Evolutionary conservation across 2,888 invertebrate genomes (phyloP).

Genomic region (Ormyrus labotus): DNA sequence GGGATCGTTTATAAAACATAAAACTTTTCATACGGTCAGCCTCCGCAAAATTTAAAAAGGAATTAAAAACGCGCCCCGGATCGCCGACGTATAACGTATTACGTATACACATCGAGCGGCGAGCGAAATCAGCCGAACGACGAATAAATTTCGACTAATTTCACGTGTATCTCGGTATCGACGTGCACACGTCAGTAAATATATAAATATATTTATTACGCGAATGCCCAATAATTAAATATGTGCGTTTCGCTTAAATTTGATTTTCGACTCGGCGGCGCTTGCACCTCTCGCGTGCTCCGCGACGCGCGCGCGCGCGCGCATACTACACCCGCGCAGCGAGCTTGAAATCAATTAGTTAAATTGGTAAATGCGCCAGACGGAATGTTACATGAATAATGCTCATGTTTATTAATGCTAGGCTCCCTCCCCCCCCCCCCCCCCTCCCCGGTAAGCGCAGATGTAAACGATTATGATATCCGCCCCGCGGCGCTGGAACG

Average conservation of each 20-base stretch:
- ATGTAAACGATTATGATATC: constrained; percentile 49
- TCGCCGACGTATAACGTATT: too few relatives aligned
- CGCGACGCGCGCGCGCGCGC: background rate
- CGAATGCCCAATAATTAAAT: constrained; percentile 31
- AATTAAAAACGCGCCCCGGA: too few relatives aligned
- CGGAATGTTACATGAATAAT: constrained; percentile 49
- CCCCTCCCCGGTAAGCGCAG: constrained; percentile 5
- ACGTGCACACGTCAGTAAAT: too few relatives aligned
- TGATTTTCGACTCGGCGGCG: constrained; percentile 30
- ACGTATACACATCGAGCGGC: too few relatives aligned
- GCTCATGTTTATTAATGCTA: constrained; percentile 51
- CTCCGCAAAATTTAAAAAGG: too few relatives aligned
- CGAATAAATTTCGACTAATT: too few relatives aligned
- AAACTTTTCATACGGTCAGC: too few relatives aligned
- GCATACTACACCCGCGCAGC: background rate
- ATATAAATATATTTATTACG: too few relatives aligned
- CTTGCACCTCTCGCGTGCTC: too few relatives aligned
- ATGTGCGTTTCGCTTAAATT: constrained; percentile 44
- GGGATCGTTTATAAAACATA: too few relatives aligned
- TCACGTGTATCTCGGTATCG: too few relatives aligned
- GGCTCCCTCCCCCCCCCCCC: background rate
- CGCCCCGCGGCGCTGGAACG: background rate
- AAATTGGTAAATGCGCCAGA: constrained; percentile 48
- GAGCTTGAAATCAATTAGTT: constrained; percentile 48
- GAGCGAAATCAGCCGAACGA: too few relatives aligned